Conservation (phyloP, 2,888 invertebrate species). For the Pyrgus malvae region DNA sequence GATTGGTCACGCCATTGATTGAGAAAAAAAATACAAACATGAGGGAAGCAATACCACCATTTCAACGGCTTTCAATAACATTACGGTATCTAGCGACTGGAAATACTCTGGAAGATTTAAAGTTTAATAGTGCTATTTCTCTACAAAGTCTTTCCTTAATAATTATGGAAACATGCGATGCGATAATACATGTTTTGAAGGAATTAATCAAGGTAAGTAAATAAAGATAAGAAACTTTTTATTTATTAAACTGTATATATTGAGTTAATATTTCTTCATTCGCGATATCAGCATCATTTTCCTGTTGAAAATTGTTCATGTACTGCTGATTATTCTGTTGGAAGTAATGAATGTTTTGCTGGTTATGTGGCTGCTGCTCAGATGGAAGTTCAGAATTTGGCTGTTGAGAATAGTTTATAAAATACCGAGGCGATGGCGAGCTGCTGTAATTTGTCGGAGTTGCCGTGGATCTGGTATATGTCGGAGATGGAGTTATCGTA, state of each 20-base stretch:
- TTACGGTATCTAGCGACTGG: conserved; percentile 33
- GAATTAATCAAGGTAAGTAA: conserved; percentile 28
- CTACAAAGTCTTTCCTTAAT: conserved; percentile 28
- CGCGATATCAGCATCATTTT: conserved; percentile 1
- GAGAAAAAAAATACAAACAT: conserved; percentile 27
- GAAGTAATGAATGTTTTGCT: conserved; percentile 8
- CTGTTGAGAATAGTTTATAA: conserved; percentile 29
- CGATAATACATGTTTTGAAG: conserved; percentile 31
- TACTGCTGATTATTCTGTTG: conserved; percentile 28
- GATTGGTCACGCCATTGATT: conserved; percentile 10
- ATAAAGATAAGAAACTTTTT: conserved; percentile 6
- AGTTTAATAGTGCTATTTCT: conserved; percentile 31
- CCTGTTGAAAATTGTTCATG: conserved; percentile 30
- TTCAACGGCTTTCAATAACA: conserved; percentile 32
- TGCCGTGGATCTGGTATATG: conserved; percentile 29
- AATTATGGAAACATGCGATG: conserved; percentile 30
- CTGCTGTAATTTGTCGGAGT: conserved; percentile 32
- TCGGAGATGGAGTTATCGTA: conserved; percentile 29
- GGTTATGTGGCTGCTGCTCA: not conserved
- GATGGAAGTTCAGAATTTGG: conserved; percentile 30
- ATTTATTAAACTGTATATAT: conserved; percentile 15
- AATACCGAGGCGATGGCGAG: conserved; percentile 32
- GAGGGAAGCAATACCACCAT: conserved; percentile 32
- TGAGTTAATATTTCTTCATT: no score
- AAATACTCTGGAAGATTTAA: conserved; percentile 33